These are phyloP conservation scores for Mastomys natalensis DNA, from an alignment of 2,113 vertebrate genomes.

Conservation along the genomic window DNA sequence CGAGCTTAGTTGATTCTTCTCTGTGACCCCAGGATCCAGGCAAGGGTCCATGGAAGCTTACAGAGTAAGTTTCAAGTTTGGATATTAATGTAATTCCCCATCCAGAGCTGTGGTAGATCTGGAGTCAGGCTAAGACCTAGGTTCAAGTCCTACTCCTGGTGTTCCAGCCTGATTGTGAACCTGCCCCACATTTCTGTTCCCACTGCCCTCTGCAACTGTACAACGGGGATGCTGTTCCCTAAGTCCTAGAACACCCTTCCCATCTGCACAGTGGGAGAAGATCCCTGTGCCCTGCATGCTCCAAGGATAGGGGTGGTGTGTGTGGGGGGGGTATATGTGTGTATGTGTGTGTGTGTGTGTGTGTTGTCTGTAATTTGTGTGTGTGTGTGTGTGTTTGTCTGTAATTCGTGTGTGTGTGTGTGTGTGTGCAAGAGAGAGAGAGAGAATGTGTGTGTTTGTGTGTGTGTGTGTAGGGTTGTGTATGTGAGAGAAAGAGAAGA, in stretches of 20 bases:
- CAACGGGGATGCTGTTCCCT: not conserved
- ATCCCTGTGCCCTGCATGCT: not conserved
- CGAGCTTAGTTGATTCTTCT: not conserved
- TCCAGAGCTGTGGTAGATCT: not conserved
- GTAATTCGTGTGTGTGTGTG: no score
- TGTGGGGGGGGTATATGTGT: no score
- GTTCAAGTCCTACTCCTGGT: not conserved
- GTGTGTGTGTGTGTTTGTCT: no score
- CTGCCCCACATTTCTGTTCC: not conserved
- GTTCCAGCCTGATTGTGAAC: not conserved
- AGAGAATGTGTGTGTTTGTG: no score
- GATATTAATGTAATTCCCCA: not conserved
- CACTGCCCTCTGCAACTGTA: not conserved
- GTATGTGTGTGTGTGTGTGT: no score
- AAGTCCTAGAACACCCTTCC: not conserved
- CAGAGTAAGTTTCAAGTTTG: not conserved
- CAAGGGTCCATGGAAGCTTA: not conserved
- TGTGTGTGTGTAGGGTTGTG: no score
- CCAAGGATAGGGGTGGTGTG: not conserved
- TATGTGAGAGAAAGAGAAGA: no score
- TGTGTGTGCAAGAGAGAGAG: no score
- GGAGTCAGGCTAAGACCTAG: not conserved
- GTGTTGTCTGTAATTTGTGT: no score
- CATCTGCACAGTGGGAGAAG: not conserved
- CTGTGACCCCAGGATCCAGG: not conserved